Evolutionary conservation across 2,888 invertebrate species (phyloP), one percentile per base, ranked within the genome.

Genomic region (Bombylius major): DNA sequence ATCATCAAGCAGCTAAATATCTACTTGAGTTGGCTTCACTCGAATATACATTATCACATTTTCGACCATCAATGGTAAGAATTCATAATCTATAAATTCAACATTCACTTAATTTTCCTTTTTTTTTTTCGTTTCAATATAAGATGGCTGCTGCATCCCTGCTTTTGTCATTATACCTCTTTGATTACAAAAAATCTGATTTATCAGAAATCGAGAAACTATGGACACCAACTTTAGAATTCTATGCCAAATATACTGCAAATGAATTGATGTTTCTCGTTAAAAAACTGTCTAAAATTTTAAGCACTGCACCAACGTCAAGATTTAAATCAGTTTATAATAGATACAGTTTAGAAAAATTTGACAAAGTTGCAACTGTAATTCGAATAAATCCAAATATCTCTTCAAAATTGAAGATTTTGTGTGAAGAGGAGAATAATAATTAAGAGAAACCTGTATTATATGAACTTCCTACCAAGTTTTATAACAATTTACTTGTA

Each of bases 11-110:
- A 50, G 33, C 39, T 6, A 50, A 36, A 36, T 45, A 45, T 14
- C 13, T 45, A 1, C 6, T 45, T 5, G 45, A 45, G 12, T 14
- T 45, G 6, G n/a, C 14, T 11, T 14, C 14, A 14, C 5, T 45
- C n/a, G 45, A 45, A 11, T 45, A 45, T 45, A 7, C 5, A n/a
- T 45, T 45, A 11, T 14, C 6, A 7, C 14, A 45, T 45, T 14
- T n/a, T 45, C 45, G 14, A 14, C 45, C 45, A 45, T 45, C 45
- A 45, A 5, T n/a, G 8, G 45, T 45, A 45, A 45, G 5, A 82
- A 81, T 23, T 23, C 23, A 23, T 23, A 9, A 47, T 13, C 47
- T 14, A 4, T 31, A 47, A 47, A 14, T 31, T 9, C 33, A 42
- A 36, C 9, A 13, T 42, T 13, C 5, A 42, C 3, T 3, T 23